Base-by-base conservation (phyloP, 2,113 vertebrate genomes). In the Coreoperca whiteheadi region DNA sequence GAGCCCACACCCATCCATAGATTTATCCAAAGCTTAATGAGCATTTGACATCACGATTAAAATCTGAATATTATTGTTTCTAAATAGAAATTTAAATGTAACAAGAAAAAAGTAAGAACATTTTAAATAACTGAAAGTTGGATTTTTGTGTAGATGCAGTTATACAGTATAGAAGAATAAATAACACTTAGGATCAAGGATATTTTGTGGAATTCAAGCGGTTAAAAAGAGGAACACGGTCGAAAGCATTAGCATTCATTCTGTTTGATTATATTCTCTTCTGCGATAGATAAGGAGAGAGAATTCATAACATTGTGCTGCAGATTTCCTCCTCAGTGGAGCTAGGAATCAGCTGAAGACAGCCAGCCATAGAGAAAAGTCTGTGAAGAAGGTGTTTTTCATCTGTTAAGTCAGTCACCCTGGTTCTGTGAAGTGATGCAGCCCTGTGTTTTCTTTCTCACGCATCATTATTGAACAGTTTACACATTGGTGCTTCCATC, bases 141-240 rank as follows among this genome's bases (percentile, higher is more conserved):
- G 72, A 81, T 82, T 88, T 83, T 88, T 85, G 54, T 6, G 54
- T 69, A 66, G 71, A 88, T 87, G 82, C 82, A 87, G 81, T 90
- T 82, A 91, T 79, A 84, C 77, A 86, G 70, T 77, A 79, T 86
- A 84, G 25, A 93, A 90, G 82, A 89, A 86, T 91, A 93, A 80
- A 88, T 88, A 85, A 87, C 85, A 89, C 86, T 86, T 83, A 76
- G 74, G 64, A 37, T 60, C 82, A 79, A 83, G 73, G 79, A 41
- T 76, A 85, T 70, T 60, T 74, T 67, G 85, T 89, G 86, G 71
- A 79, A 85, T 72, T 87, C 50, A 59, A 85, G 74, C 39, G 12
- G 77, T 78, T 91, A 87, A 61, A 84, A 92, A 89, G 88, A 91
- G 60, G 25, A 82, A 85, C 61, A 87, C 68, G 66, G 57, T 85